A percentile compares a stretch with the other conserved stretches of the same genome.
phyloP scores from a whole-genome alignment of 2,797 vertebrate genomes.

The Margarornis squamiger region DNA sequence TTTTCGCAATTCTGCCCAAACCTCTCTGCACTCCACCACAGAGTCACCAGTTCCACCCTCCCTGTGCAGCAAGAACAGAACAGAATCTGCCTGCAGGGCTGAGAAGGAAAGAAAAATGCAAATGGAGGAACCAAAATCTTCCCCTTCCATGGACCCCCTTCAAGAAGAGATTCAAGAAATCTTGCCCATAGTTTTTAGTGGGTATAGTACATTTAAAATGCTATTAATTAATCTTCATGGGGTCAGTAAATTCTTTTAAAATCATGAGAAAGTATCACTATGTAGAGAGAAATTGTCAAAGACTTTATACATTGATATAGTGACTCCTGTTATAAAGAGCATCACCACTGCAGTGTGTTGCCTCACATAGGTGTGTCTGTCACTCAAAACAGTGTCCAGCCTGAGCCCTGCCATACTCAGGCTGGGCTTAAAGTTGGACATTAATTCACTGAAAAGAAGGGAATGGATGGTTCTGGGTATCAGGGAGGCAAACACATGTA shows the following conservation, averaged over 20 bases:
- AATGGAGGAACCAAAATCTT: background rate
- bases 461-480: background rate
- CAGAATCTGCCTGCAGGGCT: background rate
- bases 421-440: background rate
- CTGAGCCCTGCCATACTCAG: background rate
- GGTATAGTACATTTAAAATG: background rate
- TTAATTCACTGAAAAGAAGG: background rate
- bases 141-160: rapidly evolving
- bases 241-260: background rate
- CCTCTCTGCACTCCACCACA: background rate
- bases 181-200: background rate
- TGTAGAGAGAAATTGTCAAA: background rate
- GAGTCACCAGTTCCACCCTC: background rate
- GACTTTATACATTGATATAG: background rate
- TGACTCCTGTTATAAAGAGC: background rate
- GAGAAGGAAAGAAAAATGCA: background rate
- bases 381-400: background rate
- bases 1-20: background rate
- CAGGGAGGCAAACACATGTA: rapidly evolving
- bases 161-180: background rate
- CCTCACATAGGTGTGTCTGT: rapidly evolving
- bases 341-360: background rate
- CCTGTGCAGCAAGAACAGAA: background rate
- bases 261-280: background rate
- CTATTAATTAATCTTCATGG: background rate